These are phyloP conservation scores for Notocelia uddmanniana DNA, from an alignment of 2,888 invertebrate species.

Conservation along the genomic window DNA sequence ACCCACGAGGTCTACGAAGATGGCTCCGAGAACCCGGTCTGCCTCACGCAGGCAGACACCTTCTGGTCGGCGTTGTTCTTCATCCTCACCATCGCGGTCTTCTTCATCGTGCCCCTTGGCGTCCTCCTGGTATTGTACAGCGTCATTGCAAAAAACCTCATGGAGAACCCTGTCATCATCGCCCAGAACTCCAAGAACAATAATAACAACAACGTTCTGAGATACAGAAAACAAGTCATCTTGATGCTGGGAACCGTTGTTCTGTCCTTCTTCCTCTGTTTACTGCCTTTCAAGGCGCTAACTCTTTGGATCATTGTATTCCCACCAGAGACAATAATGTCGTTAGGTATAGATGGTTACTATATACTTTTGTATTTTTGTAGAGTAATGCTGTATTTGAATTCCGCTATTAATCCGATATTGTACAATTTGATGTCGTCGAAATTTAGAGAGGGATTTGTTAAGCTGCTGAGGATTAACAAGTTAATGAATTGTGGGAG, in stretches of 20 bases:
- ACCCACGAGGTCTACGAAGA: conserved; percentile 90
- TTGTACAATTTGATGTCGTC: conserved; percentile 97
- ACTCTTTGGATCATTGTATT: conserved; percentile 95
- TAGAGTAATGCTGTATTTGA: conserved; percentile 94
- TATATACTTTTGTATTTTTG: conserved; percentile 94
- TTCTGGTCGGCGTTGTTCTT: conserved; percentile 93
- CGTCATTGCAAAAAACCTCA: conserved; percentile 93
- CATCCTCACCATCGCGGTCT: conserved; percentile 91
- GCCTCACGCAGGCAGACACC: conserved; percentile 92
- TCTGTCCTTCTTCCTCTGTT: conserved; percentile 95
- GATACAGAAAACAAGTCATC: conserved; percentile 93
- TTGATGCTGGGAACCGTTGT: conserved; percentile 96
- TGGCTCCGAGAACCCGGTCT: conserved; percentile 90
- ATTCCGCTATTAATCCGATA: conserved; percentile 96
- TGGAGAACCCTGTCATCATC: conserved; percentile 91
- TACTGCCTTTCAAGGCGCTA: conserved; percentile 95
- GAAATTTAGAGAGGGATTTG: conserved; percentile 94
- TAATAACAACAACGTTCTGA: conserved; percentile 85
- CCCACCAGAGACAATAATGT: conserved; percentile 88
- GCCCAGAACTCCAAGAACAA: conserved; percentile 85
- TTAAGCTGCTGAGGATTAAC: conserved; percentile 86
- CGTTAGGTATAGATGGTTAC: conserved; percentile 92
- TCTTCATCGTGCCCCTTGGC: conserved; percentile 94
- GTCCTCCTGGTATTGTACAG: conserved; percentile 93
- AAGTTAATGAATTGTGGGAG: conserved; percentile 78